These are phyloP conservation scores for Amphipoea oculea DNA, from an alignment of 2,888 invertebrate species.

Conservation along the genomic window DNA sequence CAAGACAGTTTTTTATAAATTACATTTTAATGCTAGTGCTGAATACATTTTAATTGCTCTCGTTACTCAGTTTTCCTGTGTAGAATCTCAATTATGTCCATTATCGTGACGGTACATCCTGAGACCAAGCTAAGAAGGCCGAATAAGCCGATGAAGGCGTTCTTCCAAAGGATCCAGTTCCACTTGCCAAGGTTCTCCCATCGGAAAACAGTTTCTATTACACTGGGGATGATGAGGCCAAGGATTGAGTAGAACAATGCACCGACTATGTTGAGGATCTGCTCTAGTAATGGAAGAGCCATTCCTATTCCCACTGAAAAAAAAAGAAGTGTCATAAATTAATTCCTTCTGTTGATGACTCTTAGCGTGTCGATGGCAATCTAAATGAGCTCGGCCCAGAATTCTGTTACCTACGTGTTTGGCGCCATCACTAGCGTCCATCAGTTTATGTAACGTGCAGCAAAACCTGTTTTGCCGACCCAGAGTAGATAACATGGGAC, in stretches of 20 bases:
- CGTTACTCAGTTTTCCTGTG: conserved; percentile 60
- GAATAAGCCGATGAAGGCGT: conserved; percentile 90
- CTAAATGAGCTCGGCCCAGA: too few relatives aligned
- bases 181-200: conserved; percentile 92
- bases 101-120: conserved; percentile 89
- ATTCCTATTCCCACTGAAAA: conserved; percentile 85
- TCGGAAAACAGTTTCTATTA: conserved; percentile 93
- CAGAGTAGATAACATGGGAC: neutral
- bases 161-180: conserved; percentile 93
- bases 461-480: neutral
- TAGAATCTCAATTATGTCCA: conserved; percentile 83
- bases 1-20: conserved; percentile 26
- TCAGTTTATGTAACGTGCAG: neutral
- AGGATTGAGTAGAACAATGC: conserved; percentile 92
- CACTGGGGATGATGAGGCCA: conserved; percentile 94
- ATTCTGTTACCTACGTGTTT: neutral
- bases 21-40: conserved; percentile 46
- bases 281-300: conserved; percentile 87
- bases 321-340: neutral
- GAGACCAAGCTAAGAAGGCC: conserved; percentile 92
- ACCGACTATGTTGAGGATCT: conserved; percentile 88
- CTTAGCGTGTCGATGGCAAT: too few relatives aligned
- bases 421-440: neutral
- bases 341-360: neutral
- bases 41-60: conserved; percentile 30